phyloP scores from a whole-genome alignment of 2,113 vertebrate species.

The Lichenostomus cassidix region DNA sequence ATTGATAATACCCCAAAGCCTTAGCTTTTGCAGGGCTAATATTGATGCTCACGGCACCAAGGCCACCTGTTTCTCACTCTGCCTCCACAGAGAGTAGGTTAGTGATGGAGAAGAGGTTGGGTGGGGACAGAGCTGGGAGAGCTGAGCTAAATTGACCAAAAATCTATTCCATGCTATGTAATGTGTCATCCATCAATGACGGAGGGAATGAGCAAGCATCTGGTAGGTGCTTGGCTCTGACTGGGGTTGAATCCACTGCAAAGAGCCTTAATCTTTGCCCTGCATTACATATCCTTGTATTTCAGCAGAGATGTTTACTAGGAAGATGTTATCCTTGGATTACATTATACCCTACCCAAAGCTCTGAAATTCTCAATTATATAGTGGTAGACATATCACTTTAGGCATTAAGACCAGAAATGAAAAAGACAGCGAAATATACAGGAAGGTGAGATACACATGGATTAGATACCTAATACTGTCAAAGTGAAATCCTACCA shows the following conservation, averaged over 20 bases:
- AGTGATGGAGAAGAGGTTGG: neutral
- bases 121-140: neutral
- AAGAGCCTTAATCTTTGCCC: neutral
- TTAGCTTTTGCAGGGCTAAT: neutral
- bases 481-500: neutral
- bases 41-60: neutral
- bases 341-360: neutral
- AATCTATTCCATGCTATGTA: neutral
- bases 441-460: neutral
- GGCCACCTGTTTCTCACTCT: neutral
- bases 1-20: neutral
- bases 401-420: neutral
- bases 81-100: neutral
- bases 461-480: neutral
- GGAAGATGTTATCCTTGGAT: neutral
- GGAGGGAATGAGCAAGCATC: fast-evolving
- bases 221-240: neutral
- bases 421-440: neutral
- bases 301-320: neutral
- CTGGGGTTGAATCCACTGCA: neutral
- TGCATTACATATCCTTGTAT: neutral
- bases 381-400: neutral
- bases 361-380: neutral
- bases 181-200: neutral
- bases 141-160: neutral